Base-by-base conservation (phyloP, 2,113 vertebrate genomes). In the Probosciger aterrimus region DNA sequence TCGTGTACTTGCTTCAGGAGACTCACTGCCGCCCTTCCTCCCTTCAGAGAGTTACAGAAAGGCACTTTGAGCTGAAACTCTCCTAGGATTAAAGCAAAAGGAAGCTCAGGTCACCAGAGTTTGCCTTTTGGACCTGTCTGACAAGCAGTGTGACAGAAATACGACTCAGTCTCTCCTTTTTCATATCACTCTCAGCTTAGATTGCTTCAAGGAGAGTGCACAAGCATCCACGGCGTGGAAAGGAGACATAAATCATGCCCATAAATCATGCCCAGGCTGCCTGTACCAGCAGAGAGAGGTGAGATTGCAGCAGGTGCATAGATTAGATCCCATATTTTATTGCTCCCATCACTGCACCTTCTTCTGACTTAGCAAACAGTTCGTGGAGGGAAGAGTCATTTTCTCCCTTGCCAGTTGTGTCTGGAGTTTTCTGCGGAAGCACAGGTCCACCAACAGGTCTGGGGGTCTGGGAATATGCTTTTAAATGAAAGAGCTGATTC, bases 1-100 rank as follows among this genome's bases (percentile, higher is more conserved):
- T 14, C 0, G 0, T 14, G 9, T 18, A 20, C 31, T 49, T 1
- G 0, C 43, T 70, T 39, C 0, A 0, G 57, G 31, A 80, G 13
- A 10, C 55, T 47, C 39, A 2, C 39, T 53, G 31, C 43, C 37
- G 70, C n/a, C 69, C 13, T 2, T 7, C 46, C 63, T 53, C 39
- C 55, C 55, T 49, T 60, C 44, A 78, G n/a, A 75, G 23, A 19
- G 44, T 18, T 60, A 9, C 18, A 31, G 65, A 82, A 81, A 69
- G 67, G 27, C 81, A 60, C 78, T 81, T 57, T 37, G 52, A 88
- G n/a, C n/a, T 39, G 20, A 7, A 81, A 49, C n/a, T 73, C n/a
- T 44, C 23, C 31, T 17, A 5, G 20, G 43, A 67, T 76, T 37
- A 41, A 76, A 90, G 59, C 37, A 30, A 82, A 52, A 68, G 15